Evolutionary conservation across 2,888 invertebrate genomes (phyloP), one percentile per base, ranked within the genome.

Genomic region (Zaprionus bogoriensis): DNA sequence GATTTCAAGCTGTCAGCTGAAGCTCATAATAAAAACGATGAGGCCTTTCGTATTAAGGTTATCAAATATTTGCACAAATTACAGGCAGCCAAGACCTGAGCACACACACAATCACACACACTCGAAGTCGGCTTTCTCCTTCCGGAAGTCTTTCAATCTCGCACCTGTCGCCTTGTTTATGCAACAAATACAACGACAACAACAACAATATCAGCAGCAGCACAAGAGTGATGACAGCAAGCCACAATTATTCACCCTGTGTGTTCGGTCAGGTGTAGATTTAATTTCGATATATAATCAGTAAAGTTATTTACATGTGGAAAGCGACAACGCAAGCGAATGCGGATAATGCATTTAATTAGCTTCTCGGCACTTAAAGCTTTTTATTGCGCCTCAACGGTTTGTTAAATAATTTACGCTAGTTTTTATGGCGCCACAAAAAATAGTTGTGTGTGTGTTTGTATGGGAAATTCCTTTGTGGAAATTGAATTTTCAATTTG

Each of bases 401-500:
- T 17, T n/a, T 41, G 38, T 53, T 61, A 44, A 71, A 45, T 32
- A 25, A 47, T 71, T 41, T 25, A 42, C 20, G 27, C 4, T 39
- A 39, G 20, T 39, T 39, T 39, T 39, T 38, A 38, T 19, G 9
- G 0, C 10, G 39, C 4, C 10, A 1, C 10, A 39, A 39, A 39
- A 39, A 41, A 20, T 41, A 41, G 10, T 10, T 7, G 19, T 38
- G 19, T 20, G 17, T 38, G 38, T 20, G 6, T 23, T 3, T 47
- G 7, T 7, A 36, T 42, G 27, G 41, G 51, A 54, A 55, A 63
- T 58, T 59, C 42, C 62, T 59, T 65, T 58, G 59, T 45, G 44
- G 42, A 62, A 69, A 75, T 69, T 79, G 48, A 78, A 78, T 79
- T 75, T 74, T 60, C 58, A 68, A 73, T 76, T 79, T 65, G 68